These are phyloP conservation scores for Aleiodes sp. DNA, from an alignment of 1,140 invertebrate species.

Conservation along the genomic window DNA sequence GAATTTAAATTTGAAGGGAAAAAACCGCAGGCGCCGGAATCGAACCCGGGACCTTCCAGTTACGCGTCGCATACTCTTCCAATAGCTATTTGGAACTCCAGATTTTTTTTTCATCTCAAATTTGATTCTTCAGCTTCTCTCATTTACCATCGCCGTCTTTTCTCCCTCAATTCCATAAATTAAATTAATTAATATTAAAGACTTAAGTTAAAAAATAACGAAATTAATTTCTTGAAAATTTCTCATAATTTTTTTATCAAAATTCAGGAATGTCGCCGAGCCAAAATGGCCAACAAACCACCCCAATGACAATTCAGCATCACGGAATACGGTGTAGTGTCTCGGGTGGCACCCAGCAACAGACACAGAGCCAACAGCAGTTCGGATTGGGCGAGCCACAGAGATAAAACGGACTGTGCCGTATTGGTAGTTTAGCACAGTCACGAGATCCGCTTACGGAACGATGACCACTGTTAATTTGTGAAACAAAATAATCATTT, in stretches of 20 bases:
- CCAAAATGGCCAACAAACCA: slow-evolving; percentile 53
- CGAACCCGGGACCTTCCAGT: too few species aligned
- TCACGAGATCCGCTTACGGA: neutral
- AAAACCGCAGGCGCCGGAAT: too few species aligned
- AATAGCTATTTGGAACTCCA: too few species aligned
- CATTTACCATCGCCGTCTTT: too few species aligned
- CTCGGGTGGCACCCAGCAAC: slow-evolving; percentile 51
- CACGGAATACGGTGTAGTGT: slow-evolving; percentile 58
- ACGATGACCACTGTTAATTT: neutral
- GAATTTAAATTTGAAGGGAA: too few species aligned
- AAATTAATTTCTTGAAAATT: neutral
- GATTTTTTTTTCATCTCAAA: too few species aligned
- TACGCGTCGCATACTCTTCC: too few species aligned
- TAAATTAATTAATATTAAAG: too few species aligned
- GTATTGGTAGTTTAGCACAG: slow-evolving; percentile 14
- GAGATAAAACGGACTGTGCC: slow-evolving; percentile 60
- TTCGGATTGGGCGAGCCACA: slow-evolving; percentile 59
- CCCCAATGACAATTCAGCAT: slow-evolving; percentile 46
- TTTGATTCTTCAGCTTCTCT: too few species aligned
- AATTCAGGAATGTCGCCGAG: slow-evolving; percentile 62
- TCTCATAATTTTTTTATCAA: slow-evolving; percentile 1
- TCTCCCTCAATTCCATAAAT: too few species aligned
- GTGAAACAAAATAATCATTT: neutral
- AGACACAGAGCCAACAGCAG: slow-evolving; percentile 54
- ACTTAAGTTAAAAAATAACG: neutral